Conservation (phyloP, 2,888 invertebrate species). For the Athalia cordata region DNA sequence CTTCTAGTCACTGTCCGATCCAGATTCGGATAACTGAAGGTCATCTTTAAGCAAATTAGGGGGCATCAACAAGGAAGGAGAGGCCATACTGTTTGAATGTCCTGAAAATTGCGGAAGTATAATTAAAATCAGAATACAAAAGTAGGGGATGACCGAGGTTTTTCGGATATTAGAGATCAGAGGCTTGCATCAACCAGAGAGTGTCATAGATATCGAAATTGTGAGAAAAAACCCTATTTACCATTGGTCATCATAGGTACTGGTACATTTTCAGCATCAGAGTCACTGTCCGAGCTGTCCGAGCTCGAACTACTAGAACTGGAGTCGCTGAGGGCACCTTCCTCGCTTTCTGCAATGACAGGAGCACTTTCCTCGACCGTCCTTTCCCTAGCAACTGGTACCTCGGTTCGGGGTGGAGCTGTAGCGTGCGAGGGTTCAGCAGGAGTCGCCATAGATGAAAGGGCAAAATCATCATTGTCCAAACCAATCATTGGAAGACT, state of each 20-base stretch:
- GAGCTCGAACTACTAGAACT: conserved; percentile 70
- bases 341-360: conserved; percentile 53
- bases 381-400: conserved; percentile 44
- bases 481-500: conserved; percentile 86
- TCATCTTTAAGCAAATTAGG: conserved; percentile 87
- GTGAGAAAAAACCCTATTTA: conserved; percentile 48
- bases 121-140: conserved; percentile 1
- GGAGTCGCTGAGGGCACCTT: conserved; percentile 66
- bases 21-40: conserved; percentile 90
- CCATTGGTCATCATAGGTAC: conserved; percentile 63
- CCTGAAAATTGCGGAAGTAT: conserved; percentile 60
- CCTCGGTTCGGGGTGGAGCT: conserved; percentile 52
- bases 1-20: conserved; percentile 84
- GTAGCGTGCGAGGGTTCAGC: conserved; percentile 50
- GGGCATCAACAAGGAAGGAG: conserved; percentile 74
- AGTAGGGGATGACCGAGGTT: neutral
- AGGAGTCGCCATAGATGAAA: conserved; percentile 56
- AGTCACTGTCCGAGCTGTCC: conserved; percentile 74
- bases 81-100: conserved; percentile 66
- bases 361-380: conserved; percentile 11
- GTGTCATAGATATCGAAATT: neutral
- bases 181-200: too few relatives aligned
- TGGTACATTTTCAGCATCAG: conserved; percentile 69
- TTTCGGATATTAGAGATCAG: neutral
- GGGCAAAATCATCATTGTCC: conserved; percentile 76